phyloP scores from a whole-genome alignment of 2,888 invertebrate species.

The Rotaria magnacalcarata region DNA sequence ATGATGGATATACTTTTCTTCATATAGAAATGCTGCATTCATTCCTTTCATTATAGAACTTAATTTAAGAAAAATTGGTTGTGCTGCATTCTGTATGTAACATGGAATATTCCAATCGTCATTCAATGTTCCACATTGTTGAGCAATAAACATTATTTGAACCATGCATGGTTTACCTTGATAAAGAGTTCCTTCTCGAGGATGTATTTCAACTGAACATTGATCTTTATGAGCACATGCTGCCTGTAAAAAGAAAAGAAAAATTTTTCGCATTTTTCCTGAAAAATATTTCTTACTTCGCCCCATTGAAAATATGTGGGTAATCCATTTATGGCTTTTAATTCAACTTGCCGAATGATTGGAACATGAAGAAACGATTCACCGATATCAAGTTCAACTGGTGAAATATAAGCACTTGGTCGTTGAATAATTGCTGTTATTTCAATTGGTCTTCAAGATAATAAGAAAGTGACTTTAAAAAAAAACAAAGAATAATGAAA shows the following conservation, averaged over 20 bases:
- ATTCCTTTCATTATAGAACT: background rate
- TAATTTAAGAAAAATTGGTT: slow-evolving; percentile 8
- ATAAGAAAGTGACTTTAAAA: too few relatives aligned
- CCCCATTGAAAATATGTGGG: slow-evolving; percentile 27
- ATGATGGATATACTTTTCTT: background rate
- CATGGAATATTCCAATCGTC: slow-evolving; percentile 16
- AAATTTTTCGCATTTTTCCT: background rate
- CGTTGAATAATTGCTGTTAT: slow-evolving; percentile 11
- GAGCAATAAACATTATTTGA: background rate
- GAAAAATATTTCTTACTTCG: background rate
- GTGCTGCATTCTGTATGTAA: background rate
- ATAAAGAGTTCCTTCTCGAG: background rate
- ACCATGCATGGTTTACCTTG: background rate
- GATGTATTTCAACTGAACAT: background rate
- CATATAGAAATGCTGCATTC: background rate
- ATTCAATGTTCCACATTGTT: background rate
- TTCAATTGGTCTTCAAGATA: background rate
- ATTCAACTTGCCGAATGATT: background rate
- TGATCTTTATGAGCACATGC: background rate
- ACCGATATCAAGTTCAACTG: background rate
- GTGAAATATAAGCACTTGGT: slow-evolving; percentile 12
- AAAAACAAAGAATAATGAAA: too few relatives aligned
- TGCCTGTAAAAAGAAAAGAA: background rate
- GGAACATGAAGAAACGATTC: background rate
- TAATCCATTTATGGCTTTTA: background rate